Base-by-base conservation (phyloP, 2,797 vertebrate genomes). In the Alca torda region DNA sequence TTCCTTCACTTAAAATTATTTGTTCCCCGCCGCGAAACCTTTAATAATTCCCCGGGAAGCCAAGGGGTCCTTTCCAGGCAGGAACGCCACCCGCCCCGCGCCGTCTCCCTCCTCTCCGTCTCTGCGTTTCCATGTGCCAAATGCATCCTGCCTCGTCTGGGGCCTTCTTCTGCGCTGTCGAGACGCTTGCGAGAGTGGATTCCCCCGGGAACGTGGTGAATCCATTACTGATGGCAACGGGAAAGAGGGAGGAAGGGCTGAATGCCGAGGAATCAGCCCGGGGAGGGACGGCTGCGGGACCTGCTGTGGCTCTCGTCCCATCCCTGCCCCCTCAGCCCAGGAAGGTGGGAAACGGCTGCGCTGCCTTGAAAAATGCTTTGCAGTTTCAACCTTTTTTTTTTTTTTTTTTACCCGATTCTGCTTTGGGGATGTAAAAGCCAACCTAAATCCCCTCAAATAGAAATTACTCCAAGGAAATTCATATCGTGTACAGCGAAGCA, bases 391-490 rank as follows among this genome's bases (percentile, higher is more conserved):
- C 13, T 39, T 16, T 8, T 1, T 2, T 12, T 1, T 53, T 30
- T 31, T 26, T 39, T 37, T 26, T 39, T 37, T 60, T 8, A n/a
- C n/a, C 7, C 12, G 2, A 0, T n/a, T 74, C 77, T 35, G 18
- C 37, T 87, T 68, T 23, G 13, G 73, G 83, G 41, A 75, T 82
- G 46, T 63, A 54, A 82, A 84, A 84, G 85, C 63, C 54, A 73
- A 82, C 88, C 75, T 86, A 89, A 96, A 94, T 89, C 59, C 70
- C 87, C 87, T 79, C 39, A 8, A 59, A 84, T 6, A 10, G 91
- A 95, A 93, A 91, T 86, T 45, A 61, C 84, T 90, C 54, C 16
- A 3, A 92, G 93, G 95, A 93, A 92, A 93, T 93, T 95, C 90
- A 37, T 79, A 46, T 90, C 92, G 51, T 73, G 90, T 30, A 76